Evolutionary conservation across 2,888 invertebrate species (phyloP).

Genomic region (Idaea straminata): DNA sequence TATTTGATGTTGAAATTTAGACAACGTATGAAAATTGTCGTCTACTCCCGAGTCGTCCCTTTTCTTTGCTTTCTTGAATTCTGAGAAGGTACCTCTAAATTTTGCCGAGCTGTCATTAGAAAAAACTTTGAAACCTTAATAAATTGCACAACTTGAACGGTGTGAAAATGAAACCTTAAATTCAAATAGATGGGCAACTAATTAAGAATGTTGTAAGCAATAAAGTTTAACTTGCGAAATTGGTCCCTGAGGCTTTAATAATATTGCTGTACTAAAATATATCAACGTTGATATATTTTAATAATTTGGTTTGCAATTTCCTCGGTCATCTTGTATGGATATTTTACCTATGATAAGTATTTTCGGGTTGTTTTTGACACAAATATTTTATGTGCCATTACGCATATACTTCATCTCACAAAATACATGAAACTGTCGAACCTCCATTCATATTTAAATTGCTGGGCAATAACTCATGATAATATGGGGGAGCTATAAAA

Average conservation of each 20-base stretch:
- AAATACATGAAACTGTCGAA: conserved; percentile 61
- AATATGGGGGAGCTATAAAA: conserved; percentile 69
- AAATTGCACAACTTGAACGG: conserved; percentile 25
- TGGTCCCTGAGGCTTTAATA: conserved; percentile 39
- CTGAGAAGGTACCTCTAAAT: not conserved
- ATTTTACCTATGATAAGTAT: conserved; percentile 2
- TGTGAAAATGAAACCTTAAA: conserved; percentile 27
- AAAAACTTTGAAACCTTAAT: conserved; percentile 16
- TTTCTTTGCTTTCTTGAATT: not conserved
- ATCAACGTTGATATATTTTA: conserved; percentile 17
- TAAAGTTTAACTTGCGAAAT: conserved; percentile 46
- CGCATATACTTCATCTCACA: conserved; percentile 41
- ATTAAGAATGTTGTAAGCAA: conserved; percentile 45
- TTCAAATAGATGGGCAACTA: conserved; percentile 34
- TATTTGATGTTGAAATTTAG: conserved; percentile 54
- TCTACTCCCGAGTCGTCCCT: conserved; percentile 39
- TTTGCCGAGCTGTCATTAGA: conserved; percentile 7
- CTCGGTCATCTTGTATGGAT: not conserved
- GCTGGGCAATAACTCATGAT: conserved; percentile 69
- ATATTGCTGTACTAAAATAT: conserved; percentile 24
- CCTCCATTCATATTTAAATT: conserved; percentile 71
- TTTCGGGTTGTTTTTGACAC: conserved; percentile 10
- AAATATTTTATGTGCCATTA: conserved; percentile 16
- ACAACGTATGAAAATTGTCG: conserved; percentile 45
- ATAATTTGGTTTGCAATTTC: conserved; percentile 2